phyloP scores from a whole-genome alignment of 2,113 vertebrate species.

The Sardina pilchardus region DNA sequence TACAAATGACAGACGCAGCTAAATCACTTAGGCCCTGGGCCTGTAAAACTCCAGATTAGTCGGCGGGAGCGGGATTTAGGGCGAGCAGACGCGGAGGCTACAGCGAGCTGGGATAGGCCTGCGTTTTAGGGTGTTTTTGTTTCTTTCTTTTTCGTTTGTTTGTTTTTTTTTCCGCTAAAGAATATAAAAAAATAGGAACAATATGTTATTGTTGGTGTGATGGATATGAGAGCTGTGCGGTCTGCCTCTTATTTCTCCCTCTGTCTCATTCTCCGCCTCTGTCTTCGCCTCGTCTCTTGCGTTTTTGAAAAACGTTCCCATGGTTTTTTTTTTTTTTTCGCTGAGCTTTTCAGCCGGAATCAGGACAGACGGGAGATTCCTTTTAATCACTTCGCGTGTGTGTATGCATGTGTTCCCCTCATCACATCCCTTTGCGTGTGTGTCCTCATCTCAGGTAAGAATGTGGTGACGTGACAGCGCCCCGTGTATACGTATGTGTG shows the following conservation, averaged over 20 bases:
- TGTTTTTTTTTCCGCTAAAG: too few species aligned
- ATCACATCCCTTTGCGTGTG: too few species aligned
- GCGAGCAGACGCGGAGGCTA: constrained; percentile 7
- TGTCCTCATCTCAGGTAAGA: too few species aligned
- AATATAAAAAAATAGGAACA: neutral
- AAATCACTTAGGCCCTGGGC: constrained; percentile 25
- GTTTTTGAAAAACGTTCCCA: neutral
- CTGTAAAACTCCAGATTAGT: constrained; percentile 25
- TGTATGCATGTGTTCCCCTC: neutral
- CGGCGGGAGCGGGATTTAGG: neutral
- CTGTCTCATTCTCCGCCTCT: constrained; percentile 6
- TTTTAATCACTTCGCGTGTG: neutral
- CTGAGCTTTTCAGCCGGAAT: neutral
- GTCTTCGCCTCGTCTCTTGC: neutral
- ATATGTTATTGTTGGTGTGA: constrained; percentile 17
- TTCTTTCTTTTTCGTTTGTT: too few species aligned
- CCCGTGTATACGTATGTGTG: neutral
- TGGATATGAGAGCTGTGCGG: constrained; percentile 4
- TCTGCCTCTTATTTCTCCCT: neutral
- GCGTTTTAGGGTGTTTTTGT: neutral
- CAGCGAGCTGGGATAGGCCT: neutral
- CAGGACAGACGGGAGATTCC: too few species aligned
- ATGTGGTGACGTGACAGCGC: too few species aligned
- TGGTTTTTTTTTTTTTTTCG: neutral
- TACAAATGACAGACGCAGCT: constrained; percentile 53